phyloP scores from a whole-genome alignment of 2,113 vertebrate genomes.

The Nycticryphes semicollaris region DNA sequence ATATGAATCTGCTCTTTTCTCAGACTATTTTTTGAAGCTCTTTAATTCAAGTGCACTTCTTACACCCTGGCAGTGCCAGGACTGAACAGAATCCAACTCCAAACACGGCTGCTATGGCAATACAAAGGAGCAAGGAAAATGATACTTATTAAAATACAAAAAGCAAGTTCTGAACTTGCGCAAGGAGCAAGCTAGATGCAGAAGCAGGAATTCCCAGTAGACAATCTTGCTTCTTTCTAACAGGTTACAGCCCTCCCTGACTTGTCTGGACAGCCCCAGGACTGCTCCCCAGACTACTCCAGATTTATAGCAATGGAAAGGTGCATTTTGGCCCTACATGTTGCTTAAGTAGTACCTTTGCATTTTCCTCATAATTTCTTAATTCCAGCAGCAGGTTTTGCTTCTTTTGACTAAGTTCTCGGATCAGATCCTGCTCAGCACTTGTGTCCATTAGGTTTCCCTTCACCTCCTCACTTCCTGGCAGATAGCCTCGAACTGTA shows the following conservation, averaged over 20 bases:
- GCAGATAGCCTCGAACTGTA: slow-evolving; percentile 93
- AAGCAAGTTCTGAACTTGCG: slow-evolving; percentile 12
- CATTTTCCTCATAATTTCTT: slow-evolving; percentile 91
- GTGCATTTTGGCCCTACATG: neutral
- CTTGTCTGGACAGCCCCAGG: neutral
- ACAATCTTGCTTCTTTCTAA: neutral
- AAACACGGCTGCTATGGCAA: neutral
- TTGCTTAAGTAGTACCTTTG: slow-evolving; percentile 78
- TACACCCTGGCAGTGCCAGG: neutral
- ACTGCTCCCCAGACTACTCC: neutral
- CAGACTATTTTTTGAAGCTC: neutral
- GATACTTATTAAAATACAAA: neutral
- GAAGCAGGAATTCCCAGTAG: neutral
- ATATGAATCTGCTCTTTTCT: neutral
- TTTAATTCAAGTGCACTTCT: neutral
- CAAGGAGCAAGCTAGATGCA: neutral
- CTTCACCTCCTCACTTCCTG: slow-evolving; percentile 86
- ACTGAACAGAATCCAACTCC: neutral
- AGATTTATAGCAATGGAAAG: neutral
- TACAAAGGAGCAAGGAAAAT: neutral
- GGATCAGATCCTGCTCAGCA: slow-evolving; percentile 89
- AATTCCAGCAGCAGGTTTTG: slow-evolving; percentile 94
- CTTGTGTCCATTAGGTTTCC: slow-evolving; percentile 90
- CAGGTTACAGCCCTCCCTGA: neutral
- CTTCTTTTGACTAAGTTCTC: slow-evolving; percentile 94